Percentiles rank a stretch among this genome's conserved stretches.
These are phyloP conservation scores for Luscinia megarhynchos DNA, from an alignment of 2,797 vertebrate species.

Conservation along the genomic window DNA sequence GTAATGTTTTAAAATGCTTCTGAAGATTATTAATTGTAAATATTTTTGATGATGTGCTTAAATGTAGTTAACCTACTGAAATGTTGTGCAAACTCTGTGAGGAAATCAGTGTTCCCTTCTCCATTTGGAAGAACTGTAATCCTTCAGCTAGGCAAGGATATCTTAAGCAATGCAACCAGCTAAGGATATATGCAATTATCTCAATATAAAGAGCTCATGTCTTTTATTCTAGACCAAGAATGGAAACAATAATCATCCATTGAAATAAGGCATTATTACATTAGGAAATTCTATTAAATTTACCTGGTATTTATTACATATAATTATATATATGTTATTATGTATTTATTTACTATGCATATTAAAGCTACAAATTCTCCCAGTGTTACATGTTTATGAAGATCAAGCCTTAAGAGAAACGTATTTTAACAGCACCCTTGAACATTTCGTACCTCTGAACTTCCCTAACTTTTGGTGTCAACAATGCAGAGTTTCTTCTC, in stretches of 20 bases:
- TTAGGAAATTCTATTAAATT: background rate
- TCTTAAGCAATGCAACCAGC: background rate
- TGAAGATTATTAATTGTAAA: conserved; percentile 7
- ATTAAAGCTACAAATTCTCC: background rate
- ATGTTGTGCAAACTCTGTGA: background rate
- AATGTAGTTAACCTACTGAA: background rate
- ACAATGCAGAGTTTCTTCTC: background rate
- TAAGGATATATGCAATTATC: background rate
- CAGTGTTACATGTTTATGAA: background rate
- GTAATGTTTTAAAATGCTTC: background rate
- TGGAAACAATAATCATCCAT: background rate
- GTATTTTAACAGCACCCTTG: background rate
- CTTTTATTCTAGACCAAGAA: background rate
- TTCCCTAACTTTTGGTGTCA: background rate
- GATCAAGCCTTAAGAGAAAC: background rate
- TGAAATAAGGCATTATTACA: background rate
- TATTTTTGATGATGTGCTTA: background rate
- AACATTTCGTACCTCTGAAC: background rate
- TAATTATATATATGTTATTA: background rate
- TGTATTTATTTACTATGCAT: background rate
- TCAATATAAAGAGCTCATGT: background rate
- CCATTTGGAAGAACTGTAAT: background rate
- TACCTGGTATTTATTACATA: background rate
- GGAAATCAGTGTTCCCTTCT: background rate
- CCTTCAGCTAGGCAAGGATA: background rate